phyloP scores from a whole-genome alignment of 2,113 vertebrate genomes.

The Macquaria australasica region DNA sequence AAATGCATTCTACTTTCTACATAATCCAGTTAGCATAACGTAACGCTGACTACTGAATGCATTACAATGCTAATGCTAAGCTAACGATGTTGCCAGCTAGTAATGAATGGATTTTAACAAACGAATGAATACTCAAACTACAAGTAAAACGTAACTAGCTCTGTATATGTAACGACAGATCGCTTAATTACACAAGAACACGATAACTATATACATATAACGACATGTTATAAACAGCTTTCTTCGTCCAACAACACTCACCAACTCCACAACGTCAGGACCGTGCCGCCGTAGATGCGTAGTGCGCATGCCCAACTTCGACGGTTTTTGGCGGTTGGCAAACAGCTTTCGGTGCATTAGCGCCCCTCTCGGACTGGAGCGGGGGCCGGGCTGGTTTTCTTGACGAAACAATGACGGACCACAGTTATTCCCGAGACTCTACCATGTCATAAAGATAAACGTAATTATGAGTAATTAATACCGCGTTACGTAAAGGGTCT shows the following conservation, averaged over 20 bases:
- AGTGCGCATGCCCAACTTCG: slow-evolving; percentile 52
- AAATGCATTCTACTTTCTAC: background rate
- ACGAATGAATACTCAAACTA: background rate
- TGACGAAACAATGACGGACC: background rate
- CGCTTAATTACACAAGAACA: fast-evolving
- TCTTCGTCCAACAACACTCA: slow-evolving; percentile 55
- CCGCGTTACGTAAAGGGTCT: background rate
- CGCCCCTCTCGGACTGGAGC: slow-evolving; percentile 47
- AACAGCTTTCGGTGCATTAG: background rate
- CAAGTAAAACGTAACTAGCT: fast-evolving
- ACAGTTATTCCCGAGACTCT: too few relatives aligned
- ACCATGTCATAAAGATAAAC: too few relatives aligned
- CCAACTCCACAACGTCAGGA: slow-evolving; percentile 50
- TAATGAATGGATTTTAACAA: background rate
- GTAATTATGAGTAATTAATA: too few relatives aligned
- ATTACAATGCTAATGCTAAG: slow-evolving; percentile 52
- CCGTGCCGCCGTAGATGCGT: slow-evolving; percentile 40
- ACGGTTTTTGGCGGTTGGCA: background rate
- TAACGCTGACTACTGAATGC: background rate
- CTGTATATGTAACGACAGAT: fast-evolving
- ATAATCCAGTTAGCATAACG: background rate
- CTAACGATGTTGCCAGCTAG: slow-evolving; percentile 6
- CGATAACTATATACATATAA: fast-evolving
- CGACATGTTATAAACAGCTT: background rate
- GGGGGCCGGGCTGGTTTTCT: background rate